These are phyloP conservation scores for Conops quadrifasciatus DNA, from an alignment of 2,888 invertebrate species.

Conservation along the genomic window DNA sequence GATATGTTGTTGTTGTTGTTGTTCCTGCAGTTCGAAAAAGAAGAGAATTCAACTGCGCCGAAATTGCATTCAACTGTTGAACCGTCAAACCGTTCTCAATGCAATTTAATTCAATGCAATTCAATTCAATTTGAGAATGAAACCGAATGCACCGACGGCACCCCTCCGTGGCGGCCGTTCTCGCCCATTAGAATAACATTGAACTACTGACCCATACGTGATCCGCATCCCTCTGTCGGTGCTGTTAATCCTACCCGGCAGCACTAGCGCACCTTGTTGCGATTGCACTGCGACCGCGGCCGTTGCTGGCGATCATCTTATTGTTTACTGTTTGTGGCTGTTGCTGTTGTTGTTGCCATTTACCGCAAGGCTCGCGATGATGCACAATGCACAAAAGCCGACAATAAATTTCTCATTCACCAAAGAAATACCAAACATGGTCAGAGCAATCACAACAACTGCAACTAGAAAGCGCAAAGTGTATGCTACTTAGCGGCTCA, in stretches of 20 bases:
- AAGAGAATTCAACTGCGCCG: too few relatives aligned
- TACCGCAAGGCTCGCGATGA: not conserved
- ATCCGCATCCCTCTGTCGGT: slow-evolving; percentile 45
- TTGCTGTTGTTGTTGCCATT: slow-evolving; percentile 20
- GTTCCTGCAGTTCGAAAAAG: too few relatives aligned
- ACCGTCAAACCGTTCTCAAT: not conserved
- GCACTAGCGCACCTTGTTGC: not conserved
- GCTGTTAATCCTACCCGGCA: not conserved
- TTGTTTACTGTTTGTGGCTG: not conserved
- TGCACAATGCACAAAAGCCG: slow-evolving; percentile 4
- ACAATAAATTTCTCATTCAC: too few relatives aligned
- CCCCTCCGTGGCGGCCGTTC: not conserved
- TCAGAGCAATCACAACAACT: not conserved
- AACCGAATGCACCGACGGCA: not conserved
- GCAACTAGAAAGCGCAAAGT: slow-evolving; percentile 2
- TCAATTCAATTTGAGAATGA: not conserved
- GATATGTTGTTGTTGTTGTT: not conserved
- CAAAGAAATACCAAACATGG: too few relatives aligned
- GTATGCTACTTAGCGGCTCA: slow-evolving; percentile 26
- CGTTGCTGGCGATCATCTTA: not conserved
- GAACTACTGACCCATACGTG: slow-evolving; percentile 63
- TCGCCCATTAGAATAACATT: slow-evolving; percentile 49
- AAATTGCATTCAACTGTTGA: not conserved
- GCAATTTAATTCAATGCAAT: too few relatives aligned
- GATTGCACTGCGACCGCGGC: slow-evolving; percentile 3